Base-by-base conservation (phyloP, 2,113 vertebrate genomes). In the Austrofundulus limnaeus region DNA sequence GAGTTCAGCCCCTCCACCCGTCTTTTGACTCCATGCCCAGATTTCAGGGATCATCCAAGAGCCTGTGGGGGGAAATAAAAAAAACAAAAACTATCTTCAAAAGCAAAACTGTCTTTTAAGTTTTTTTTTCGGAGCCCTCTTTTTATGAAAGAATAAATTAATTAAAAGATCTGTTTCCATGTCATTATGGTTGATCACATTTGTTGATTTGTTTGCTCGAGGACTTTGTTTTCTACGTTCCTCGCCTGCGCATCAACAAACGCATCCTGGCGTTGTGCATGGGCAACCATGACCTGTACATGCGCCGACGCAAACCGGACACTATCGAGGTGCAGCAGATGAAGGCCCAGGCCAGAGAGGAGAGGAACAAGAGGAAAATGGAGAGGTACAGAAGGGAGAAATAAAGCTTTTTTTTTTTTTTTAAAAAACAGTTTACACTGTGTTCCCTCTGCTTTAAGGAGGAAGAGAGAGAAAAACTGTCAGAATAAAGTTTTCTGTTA, bases 301-400 rank as follows among this genome's bases (percentile, higher is more conserved):
- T 99, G 97, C 92, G 96, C 43, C 94, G 97, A 71, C 89, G 97
- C 77, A 98, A 99, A 84, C 97, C 97, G 0, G 97, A 99, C 91
- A 97, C 96, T 84, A 99, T 99, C 3, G 97, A 99, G 87, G 97
- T 99, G 65, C 97, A 99, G 80, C 97, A 99, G 92, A 99, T 99
- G 97, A 99, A 97, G 87, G 96, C 97, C 4, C 96, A 99, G 85
- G 97, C 97, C 57, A 93, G 93, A 5, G 96, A 99, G 87, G 97
- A 99, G 87, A 99, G 95, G 85, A 96, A 94, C 70, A 95, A 98
- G 88, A 96, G 95, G 67, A 93, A 98, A 49, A 85, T 95, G 90
- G 97, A 99, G 82, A 93, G 94, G 97, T 98, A 72, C 77, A 83
- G 2, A 50, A 17, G 6, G 14, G 42, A 19, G 37, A n/a, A n/a